Conservation (phyloP, 2,797 vertebrate genomes). For the Onychomys leucogaster region DNA sequence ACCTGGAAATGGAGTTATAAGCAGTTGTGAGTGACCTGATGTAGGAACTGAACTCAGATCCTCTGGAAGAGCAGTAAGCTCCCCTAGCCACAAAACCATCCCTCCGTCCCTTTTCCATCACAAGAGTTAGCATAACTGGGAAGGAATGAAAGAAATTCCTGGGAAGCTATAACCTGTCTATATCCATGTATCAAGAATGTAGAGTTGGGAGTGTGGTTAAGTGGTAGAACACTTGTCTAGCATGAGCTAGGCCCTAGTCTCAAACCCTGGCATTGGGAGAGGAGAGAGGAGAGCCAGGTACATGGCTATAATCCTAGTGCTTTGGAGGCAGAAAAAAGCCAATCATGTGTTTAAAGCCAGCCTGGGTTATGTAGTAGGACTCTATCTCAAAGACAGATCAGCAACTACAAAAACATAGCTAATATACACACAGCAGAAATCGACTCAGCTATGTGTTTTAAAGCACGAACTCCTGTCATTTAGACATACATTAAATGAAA, state of each 20-base stretch:
- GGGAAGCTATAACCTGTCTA: not conserved
- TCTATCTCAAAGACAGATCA: not conserved
- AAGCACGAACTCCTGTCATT: not conserved
- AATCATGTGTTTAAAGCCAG: not conserved
- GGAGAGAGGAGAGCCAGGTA: not conserved
- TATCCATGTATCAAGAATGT: not conserved
- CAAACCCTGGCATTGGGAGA: not conserved
- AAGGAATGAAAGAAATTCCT: not conserved
- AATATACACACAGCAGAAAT: not conserved
- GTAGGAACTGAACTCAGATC: not conserved
- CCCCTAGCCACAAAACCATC: not conserved
- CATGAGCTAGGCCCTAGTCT: not conserved
- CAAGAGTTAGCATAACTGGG: conserved; percentile 17
- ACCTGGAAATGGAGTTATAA: not conserved
- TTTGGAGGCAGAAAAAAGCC: not conserved
- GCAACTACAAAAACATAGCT: not conserved
- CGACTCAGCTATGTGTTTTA: not conserved
- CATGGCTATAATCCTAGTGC: not conserved
- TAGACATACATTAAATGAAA: not conserved
- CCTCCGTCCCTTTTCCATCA: not conserved
- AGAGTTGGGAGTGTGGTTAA: not conserved
- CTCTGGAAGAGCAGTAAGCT: not conserved
- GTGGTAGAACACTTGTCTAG: not conserved
- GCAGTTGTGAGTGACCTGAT: not conserved
- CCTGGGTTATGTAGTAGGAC: not conserved